Evolutionary conservation across 1,140 invertebrate species (phyloP).

Genomic region (Drosophila biarmipes): DNA sequence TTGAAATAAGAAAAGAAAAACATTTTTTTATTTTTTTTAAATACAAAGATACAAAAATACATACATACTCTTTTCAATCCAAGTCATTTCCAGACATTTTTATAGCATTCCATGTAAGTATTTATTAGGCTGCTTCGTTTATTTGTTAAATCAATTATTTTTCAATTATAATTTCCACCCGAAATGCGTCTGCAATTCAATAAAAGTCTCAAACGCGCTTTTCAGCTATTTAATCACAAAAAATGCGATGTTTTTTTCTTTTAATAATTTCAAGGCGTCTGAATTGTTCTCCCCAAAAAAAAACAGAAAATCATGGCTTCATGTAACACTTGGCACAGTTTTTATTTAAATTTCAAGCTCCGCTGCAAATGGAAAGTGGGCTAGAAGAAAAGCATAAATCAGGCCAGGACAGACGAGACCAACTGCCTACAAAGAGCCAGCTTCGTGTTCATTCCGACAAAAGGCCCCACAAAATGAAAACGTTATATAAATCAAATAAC

Average conservation of each 20-base stretch:
- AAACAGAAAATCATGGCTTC: slow-evolving; percentile 13
- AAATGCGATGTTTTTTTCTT: slow-evolving; percentile 16
- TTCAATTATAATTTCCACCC: slow-evolving; percentile 25
- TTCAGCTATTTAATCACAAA: slow-evolving; percentile 43
- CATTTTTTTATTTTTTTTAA: too few species aligned
- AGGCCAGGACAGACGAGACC: slow-evolving; percentile 18
- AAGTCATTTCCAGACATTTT: background rate
- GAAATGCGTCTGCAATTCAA: slow-evolving; percentile 4
- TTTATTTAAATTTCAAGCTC: slow-evolving; percentile 22
- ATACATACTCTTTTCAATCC: background rate
- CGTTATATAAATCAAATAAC: slow-evolving; percentile 46
- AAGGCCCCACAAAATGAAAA: slow-evolving; percentile 35
- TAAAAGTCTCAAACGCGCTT: slow-evolving; percentile 10
- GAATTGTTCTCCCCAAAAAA: background rate
- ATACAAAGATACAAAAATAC: too few species aligned
- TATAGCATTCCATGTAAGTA: background rate
- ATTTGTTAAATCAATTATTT: slow-evolving; percentile 1
- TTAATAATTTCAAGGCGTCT: slow-evolving; percentile 41
- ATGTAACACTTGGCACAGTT: slow-evolving; percentile 38
- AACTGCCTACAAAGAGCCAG: slow-evolving; percentile 18
- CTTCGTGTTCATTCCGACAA: slow-evolving; percentile 40
- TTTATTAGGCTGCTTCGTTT: slow-evolving; percentile 1
- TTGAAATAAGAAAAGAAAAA: too few species aligned
- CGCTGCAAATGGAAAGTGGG: background rate
- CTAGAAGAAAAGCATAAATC: slow-evolving; percentile 33